Conservation (phyloP, 1,140 invertebrate species). For the Drosophila suzukii region DNA sequence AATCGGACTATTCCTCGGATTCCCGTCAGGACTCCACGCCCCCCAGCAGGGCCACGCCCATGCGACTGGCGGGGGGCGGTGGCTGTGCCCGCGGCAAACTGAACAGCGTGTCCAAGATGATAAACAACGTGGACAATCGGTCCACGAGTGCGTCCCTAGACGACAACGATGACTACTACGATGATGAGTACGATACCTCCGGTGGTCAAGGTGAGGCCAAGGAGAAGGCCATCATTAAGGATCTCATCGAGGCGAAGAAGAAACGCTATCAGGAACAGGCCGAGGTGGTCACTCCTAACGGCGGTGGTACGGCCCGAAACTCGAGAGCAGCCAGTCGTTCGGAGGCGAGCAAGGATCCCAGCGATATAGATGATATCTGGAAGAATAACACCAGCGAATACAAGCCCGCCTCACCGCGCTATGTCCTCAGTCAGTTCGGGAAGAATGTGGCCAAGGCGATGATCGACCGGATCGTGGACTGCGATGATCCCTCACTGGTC, state of each 20-base stretch:
- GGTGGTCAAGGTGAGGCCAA: slow-evolving; percentile 30
- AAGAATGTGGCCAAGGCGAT: slow-evolving; percentile 63
- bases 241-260: slow-evolving; percentile 61
- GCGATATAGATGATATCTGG: slow-evolving; percentile 74
- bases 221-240: slow-evolving; percentile 51
- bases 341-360: slow-evolving; percentile 26
- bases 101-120: slow-evolving; percentile 63
- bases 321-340: slow-evolving; percentile 13
- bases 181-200: slow-evolving; percentile 60
- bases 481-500: slow-evolving; percentile 10
- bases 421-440: slow-evolving; percentile 66
- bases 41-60: slow-evolving; percentile 32
- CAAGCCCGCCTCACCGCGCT: slow-evolving; percentile 67
- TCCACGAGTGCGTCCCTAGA: slow-evolving; percentile 75
- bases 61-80: slow-evolving; percentile 38
- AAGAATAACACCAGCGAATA: slow-evolving; percentile 71
- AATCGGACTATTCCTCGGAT: slow-evolving; percentile 77
- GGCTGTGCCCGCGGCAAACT: slow-evolving; percentile 17
- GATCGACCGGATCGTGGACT: slow-evolving; percentile 52
- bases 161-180: slow-evolving; percentile 69
- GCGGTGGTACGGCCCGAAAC: slow-evolving; percentile 10
- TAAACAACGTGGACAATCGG: slow-evolving; percentile 64
- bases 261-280: slow-evolving; percentile 37
- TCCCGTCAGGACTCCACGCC: slow-evolving; percentile 63
- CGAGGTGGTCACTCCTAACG: neutral